Conservation (phyloP, 2,113 vertebrate species). For the Trematomus loennbergii region DNA sequence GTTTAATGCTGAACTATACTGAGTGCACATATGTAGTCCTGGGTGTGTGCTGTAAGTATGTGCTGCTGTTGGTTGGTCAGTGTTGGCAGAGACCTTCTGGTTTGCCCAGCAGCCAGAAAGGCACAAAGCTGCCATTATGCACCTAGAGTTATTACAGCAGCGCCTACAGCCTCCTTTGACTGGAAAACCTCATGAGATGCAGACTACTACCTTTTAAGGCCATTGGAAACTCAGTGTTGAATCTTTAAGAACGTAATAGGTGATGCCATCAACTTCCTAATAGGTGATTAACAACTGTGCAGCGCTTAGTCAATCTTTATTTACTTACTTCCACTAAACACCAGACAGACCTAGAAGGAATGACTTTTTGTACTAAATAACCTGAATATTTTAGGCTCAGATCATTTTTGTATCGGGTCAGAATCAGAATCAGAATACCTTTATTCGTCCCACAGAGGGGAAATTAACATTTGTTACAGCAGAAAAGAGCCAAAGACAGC, state of each 20-base stretch:
- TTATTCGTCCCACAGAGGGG: no score
- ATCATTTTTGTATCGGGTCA: no score
- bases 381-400: not conserved
- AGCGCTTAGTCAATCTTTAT: not conserved
- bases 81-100: constrained; percentile 68
- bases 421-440: no score
- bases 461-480: no score
- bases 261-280: not conserved
- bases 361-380: not conserved
- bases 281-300: not conserved
- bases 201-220: constrained; percentile 9
- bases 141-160: constrained; percentile 68
- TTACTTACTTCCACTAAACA: not conserved
- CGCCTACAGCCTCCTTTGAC: constrained; percentile 30
- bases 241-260: not conserved
- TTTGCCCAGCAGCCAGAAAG: constrained; percentile 69
- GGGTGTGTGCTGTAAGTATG: constrained; percentile 49
- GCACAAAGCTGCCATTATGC: constrained; percentile 84
- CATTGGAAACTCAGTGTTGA: not conserved
- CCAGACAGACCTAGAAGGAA: not conserved
- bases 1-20: constrained; percentile 11
- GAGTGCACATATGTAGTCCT: constrained; percentile 12
- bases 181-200: constrained; percentile 27
- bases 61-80: constrained; percentile 67
- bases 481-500: no score